Evolutionary conservation across 2,797 vertebrate species (phyloP), one percentile per base, ranked within the genome.

Genomic region (Propithecus perrieri): DNA sequence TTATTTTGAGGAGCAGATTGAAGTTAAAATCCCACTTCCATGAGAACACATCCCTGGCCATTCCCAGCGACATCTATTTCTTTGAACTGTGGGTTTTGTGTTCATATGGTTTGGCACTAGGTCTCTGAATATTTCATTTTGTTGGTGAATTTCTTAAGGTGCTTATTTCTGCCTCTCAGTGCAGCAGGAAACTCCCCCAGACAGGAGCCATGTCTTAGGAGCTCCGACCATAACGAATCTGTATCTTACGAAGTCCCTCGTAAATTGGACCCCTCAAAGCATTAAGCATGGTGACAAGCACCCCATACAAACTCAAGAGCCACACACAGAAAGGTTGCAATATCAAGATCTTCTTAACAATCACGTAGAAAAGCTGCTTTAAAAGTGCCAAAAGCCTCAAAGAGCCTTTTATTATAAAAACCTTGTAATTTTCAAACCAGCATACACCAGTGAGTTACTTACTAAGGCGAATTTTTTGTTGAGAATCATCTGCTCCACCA

Each of bases 401-500:
- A 46, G 48, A 48, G 11, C 2, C 53, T 83, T 24, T 30, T 12
- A 43, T 0, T 10, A 15, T 43, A 53, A 46, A 61, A 74, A 22
- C 1, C 15, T n/a, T 69, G 14, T 35, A 11, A 26, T n/a, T 74
- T 83, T 18, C 48, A 33, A 10, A 33, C 35, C 11, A 38, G 5
- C 3, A 20, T 20, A 72, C 14, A 38, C 0, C 17, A 10, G 11
- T 26, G 41, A 38, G 55, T 84, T 92, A 94, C 97, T 97, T 86
- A 98, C 97, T 69, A 97, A 88, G 67, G 99, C 99, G 89, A 99
- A 99, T 93, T 99, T 99, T 98, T 99, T 99, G 99, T 99, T 99
- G 97, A 99, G 99, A 95, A 99, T 99, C 99, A 99, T 99, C 98
- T 99, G 99, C 92, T 99, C 99, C 98, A 99, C 99, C 98, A 99